phyloP scores from a whole-genome alignment of 2,888 invertebrate species.

The Tetragonula carbonaria region DNA sequence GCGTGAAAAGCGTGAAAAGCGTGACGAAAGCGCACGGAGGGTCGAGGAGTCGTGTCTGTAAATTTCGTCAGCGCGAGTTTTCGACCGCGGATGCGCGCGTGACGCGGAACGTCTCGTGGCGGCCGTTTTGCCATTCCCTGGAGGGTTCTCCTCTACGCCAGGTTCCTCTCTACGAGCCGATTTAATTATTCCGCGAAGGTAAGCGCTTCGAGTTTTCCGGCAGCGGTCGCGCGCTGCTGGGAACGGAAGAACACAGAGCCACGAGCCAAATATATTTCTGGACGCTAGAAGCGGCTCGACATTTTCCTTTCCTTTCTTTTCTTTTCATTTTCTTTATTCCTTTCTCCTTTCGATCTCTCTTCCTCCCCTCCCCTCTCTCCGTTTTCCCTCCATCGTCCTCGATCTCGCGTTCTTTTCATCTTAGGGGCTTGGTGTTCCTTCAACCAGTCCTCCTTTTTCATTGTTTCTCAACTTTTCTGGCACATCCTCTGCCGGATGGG shows the following conservation, averaged over 20 bases:
- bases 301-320: slow-evolving; percentile 10
- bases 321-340: background rate
- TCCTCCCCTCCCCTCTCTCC: background rate
- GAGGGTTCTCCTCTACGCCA: slow-evolving; percentile 2
- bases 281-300: slow-evolving; percentile 61
- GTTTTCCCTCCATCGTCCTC: background rate
- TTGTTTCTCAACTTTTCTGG: background rate
- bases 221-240: slow-evolving; percentile 45
- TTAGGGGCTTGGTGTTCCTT: background rate
- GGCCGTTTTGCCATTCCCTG: slow-evolving; percentile 48
- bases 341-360: background rate
- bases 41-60: slow-evolving; percentile 22
- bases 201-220: slow-evolving; percentile 61
- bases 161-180: slow-evolving; percentile 47
- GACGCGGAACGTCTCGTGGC: slow-evolving; percentile 27
- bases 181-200: slow-evolving; percentile 67
- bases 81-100: slow-evolving; percentile 8
- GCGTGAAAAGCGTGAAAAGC: background rate
- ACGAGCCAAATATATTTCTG: slow-evolving; percentile 75
- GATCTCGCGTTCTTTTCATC: background rate
- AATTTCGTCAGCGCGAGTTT: slow-evolving; percentile 24
- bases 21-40: background rate
- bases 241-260: slow-evolving; percentile 68
- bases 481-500: background rate
- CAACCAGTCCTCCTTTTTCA: background rate